Conservation (phyloP, 2,888 invertebrate genomes). For the Eugnorisma glareosa region DNA sequence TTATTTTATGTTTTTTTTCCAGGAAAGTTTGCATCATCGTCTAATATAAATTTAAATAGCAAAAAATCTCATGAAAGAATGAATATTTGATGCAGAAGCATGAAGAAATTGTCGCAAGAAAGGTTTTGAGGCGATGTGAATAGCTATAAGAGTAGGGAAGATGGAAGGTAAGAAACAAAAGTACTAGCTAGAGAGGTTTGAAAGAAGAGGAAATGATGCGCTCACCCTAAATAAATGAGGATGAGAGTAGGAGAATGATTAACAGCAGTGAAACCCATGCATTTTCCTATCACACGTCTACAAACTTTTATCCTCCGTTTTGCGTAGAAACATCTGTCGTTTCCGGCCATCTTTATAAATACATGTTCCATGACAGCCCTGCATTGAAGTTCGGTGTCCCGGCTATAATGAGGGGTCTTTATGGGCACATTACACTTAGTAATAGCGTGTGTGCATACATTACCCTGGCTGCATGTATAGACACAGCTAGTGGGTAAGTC, state of each 20-base stretch:
- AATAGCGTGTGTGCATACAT: slow-evolving; percentile 53
- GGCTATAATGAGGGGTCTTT: slow-evolving; percentile 55
- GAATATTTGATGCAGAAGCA: background rate
- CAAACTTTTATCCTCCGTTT: background rate
- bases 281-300: background rate
- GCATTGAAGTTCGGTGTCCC: slow-evolving; percentile 36
- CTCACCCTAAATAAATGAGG: background rate
- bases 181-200: background rate
- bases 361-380: slow-evolving; percentile 39
- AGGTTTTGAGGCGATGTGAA: background rate
- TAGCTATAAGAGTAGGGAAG: background rate
- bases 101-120: background rate
- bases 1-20: background rate
- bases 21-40: background rate
- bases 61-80: background rate
- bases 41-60: background rate
- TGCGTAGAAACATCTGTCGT: background rate
- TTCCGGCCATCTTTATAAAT: slow-evolving; percentile 2
- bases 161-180: background rate
- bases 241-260: background rate
- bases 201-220: background rate
- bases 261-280: background rate
- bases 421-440: slow-evolving; percentile 49
- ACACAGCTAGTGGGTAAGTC: background rate
- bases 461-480: slow-evolving; percentile 12